Base-by-base conservation (phyloP, 2,113 vertebrate genomes). In the Irena cyanogastra region DNA sequence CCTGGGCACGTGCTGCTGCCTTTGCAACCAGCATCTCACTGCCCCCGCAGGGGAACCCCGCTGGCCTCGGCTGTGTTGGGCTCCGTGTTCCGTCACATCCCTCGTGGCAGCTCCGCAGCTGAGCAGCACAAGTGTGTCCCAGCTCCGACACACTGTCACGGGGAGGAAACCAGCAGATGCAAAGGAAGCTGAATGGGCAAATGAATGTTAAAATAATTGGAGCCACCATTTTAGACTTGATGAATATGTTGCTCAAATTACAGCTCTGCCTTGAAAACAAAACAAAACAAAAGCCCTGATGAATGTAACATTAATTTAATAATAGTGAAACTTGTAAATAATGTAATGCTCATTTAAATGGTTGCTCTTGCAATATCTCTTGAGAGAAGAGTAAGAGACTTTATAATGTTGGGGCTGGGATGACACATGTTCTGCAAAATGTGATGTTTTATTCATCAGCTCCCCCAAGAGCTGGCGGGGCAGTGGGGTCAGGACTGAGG, bases 131-230 rank as follows among this genome's bases (percentile, higher is more conserved):
- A 88, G 88, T 12, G 44, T 8, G 4, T 88, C 75, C 65, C 27
- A 1, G 69, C 93, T 93, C 83, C 19, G 0, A 93, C 63, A 74
- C 2, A 2, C 82, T 95, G 82, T 80, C 14, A 39, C 1, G 6
- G 41, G 42, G 79, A 94, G 65, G 93, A 94, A 97, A 95, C 70
- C 80, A 90, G 90, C 95, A 97, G 96, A 97, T 97, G 95, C 82
- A 94, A 74, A 95, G 94, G 95, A 96, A 94, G 95, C 92, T 96
- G 95, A 96, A 93, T 85, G 80, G 93, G 96, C 87, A 95, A 96
- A 97, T 95, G 89, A 97, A 94, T 93, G 96, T 94, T 96, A 94
- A 94, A 95, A 97, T 97, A 97, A 97, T 97, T 96, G 95, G 63
- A 95, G 61, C 89, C 65, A 96, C 96, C 87, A 94, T 97, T 97